Evolutionary conservation across 2,113 vertebrate species (phyloP), one percentile per base, ranked within the genome.

Genomic region (Galbula dea): DNA sequence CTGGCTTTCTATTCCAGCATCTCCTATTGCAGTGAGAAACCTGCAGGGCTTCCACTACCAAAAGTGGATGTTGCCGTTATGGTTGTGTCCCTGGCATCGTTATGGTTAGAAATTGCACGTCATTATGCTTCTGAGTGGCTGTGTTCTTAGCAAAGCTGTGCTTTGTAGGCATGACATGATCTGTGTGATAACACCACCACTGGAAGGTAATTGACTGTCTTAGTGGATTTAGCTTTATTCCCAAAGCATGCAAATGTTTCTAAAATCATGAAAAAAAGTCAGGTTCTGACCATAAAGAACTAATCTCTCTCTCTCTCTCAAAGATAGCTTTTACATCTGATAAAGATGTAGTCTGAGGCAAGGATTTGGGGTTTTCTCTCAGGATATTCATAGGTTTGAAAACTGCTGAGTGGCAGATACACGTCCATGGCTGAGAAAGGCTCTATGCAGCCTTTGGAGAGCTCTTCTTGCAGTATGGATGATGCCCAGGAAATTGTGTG

Each of bases 381-480:
- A 7, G 37, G 27, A 3, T 41, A 61, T 49, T 41, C 29, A 4
- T 21, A 54, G 26, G 16, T 63, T 55, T 59, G 46, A 45, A 87
- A 91, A 43, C n/a, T n/a, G n/a, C n/a, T n/a, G 41, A 73, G 8
- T 84, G 62, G 62, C 37, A 45, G 32, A 24, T 2, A 39, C 24
- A 57, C 63, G 51, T 49, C 7, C 37, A 7, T 11, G 3, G 30
- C 63, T 37, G 58, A 12, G n/a, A 32, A 7, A 0, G 26, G 41
- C 59, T 16, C n/a, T 81, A 26, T 32, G 45, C 71, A 82, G 67
- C 63, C 32, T 20, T 62, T 24, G 17, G 78, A 48, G 79, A 69
- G 46, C 55, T 43, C 30, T 55, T 45, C 6, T 4, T 26, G 2
- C 2, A 12, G 37, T 0, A 2, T 0, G 26, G 59, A 29, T 24